Conservation (phyloP, 2,113 vertebrate genomes). For the Galemys pyrenaicus region DNA sequence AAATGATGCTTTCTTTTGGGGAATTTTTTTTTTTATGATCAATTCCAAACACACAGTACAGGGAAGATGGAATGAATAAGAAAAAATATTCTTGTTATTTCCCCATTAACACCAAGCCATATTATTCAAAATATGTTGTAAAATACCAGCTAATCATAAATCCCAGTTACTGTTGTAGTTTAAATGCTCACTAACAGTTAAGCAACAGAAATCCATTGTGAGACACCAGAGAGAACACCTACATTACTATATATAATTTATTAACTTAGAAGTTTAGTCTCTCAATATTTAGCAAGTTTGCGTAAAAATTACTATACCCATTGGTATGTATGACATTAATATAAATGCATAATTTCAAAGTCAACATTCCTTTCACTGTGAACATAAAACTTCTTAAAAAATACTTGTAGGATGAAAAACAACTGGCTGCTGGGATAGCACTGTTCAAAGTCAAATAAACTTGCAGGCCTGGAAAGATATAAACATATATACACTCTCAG, state of each 20-base stretch:
- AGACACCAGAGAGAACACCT: slow-evolving; percentile 39
- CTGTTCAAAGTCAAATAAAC: slow-evolving; percentile 2
- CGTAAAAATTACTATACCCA: slow-evolving; percentile 50
- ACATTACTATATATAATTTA: slow-evolving; percentile 33
- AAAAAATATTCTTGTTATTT: slow-evolving; percentile 68
- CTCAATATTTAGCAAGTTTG: slow-evolving; percentile 50
- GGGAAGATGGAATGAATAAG: slow-evolving; percentile 58
- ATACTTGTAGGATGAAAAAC: not conserved
- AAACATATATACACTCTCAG: slow-evolving; percentile 22
- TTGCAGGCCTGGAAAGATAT: slow-evolving; percentile 23
- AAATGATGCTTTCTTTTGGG: slow-evolving; percentile 40
- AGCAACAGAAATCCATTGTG: slow-evolving; percentile 15
- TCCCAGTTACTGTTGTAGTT: not conserved
- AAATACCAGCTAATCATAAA: slow-evolving; percentile 44
- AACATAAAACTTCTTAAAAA: slow-evolving; percentile 50
- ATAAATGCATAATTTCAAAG: slow-evolving; percentile 68
- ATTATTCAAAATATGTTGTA: slow-evolving; percentile 66
- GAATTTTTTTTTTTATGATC: slow-evolving; percentile 37
- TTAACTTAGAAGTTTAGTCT: slow-evolving; percentile 61
- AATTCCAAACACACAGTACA: slow-evolving; percentile 70
- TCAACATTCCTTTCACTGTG: slow-evolving; percentile 56
- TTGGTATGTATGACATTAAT: slow-evolving; percentile 61
- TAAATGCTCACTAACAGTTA: slow-evolving; percentile 48
- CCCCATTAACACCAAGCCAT: slow-evolving; percentile 53
- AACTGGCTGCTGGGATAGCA: not conserved